Percentiles rank a stretch among this genome's conserved stretches.
Conservation (phyloP, 2,888 invertebrate species). For the Stramonita haemastoma region DNA sequence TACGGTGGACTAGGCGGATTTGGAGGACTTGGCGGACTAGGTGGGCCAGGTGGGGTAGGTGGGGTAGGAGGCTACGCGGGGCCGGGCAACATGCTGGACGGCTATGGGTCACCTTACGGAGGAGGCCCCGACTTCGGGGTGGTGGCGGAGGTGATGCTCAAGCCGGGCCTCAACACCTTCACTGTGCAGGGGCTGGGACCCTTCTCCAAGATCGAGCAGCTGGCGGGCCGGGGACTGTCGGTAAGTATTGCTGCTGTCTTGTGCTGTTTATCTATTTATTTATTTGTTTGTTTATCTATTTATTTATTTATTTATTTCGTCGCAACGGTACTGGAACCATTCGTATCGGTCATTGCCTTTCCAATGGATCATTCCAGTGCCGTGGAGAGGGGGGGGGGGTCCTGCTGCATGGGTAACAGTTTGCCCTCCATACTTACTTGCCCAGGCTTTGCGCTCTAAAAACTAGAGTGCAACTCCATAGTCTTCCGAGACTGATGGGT, state of each 20-base stretch:
- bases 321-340: too few relatives aligned
- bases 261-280: too few relatives aligned
- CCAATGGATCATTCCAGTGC: too few relatives aligned
- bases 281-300: too few relatives aligned
- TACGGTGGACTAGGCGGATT: not conserved
- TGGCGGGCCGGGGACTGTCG: slow-evolving; percentile 43
- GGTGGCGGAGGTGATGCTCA: slow-evolving; percentile 36
- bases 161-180: slow-evolving; percentile 42
- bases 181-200: slow-evolving; percentile 30
- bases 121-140: slow-evolving; percentile 30
- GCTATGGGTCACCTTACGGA: not conserved
- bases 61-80: not conserved
- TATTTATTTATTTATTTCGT: too few relatives aligned
- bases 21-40: not conserved
- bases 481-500: too few relatives aligned
- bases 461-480: too few relatives aligned
- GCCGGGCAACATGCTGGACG: not conserved
- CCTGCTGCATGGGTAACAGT: too few relatives aligned
- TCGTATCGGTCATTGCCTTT: too few relatives aligned
- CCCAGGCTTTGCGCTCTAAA: too few relatives aligned
- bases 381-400: too few relatives aligned
- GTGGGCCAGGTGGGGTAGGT: not conserved
- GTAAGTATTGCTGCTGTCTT: slow-evolving; percentile 23
- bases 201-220: slow-evolving; percentile 32
- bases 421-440: too few relatives aligned